A percentile compares a stretch with the other conserved stretches of the same genome.
Conservation (phyloP, 2,113 vertebrate genomes). For the Sylvilagus bachmani region DNA sequence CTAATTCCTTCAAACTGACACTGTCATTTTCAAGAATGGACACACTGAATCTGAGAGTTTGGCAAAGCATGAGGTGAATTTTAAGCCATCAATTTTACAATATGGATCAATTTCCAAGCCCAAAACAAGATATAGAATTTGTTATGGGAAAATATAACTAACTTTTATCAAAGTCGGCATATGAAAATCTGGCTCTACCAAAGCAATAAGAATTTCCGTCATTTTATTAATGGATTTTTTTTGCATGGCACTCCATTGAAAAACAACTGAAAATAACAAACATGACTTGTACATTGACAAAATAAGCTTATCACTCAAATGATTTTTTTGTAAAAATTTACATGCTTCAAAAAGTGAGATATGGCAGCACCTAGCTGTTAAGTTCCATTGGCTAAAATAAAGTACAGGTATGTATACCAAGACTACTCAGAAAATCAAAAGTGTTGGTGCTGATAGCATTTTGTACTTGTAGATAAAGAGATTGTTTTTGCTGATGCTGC, state of each 20-base stretch:
- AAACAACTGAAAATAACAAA: slow-evolving; percentile 26
- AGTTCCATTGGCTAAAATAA: slow-evolving; percentile 30
- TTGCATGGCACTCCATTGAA: neutral
- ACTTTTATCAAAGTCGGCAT: neutral
- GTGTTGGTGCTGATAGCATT: neutral
- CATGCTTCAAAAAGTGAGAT: neutral
- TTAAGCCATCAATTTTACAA: neutral
- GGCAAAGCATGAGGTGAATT: neutral
- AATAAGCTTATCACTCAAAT: neutral
- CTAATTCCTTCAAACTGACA: slow-evolving; percentile 1
- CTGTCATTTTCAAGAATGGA: slow-evolving; percentile 36
- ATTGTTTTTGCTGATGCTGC: neutral
- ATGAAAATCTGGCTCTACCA: neutral
- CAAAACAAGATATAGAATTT: neutral
- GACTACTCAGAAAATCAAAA: neutral
- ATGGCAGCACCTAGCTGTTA: neutral
- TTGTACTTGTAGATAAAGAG: neutral
- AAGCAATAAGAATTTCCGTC: neutral
- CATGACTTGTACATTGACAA: neutral
- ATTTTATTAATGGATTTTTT: neutral
- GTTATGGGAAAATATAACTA: neutral
- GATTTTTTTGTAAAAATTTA: neutral
- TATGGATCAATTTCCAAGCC: neutral
- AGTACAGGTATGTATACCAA: neutral
- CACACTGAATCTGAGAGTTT: neutral